A percentile compares a stretch with the other conserved stretches of the same genome.
phyloP scores from a whole-genome alignment of 2,113 vertebrate genomes.

The Taurulus bubalis region DNA sequence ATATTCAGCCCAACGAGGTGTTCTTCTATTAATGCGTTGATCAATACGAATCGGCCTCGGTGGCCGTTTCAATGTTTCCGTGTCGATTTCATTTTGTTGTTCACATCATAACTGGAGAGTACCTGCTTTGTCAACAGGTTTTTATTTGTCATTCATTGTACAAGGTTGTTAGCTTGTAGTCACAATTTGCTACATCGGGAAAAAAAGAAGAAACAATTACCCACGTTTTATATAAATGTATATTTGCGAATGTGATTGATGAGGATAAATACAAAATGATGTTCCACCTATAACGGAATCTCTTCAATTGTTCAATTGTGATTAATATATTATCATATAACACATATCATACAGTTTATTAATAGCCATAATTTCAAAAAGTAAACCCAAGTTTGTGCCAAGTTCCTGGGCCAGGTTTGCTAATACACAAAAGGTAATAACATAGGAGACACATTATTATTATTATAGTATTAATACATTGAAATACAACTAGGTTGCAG shows the following conservation, averaged over 20 bases:
- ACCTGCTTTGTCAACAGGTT: neutral
- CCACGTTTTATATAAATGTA: neutral
- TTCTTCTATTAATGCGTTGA: neutral
- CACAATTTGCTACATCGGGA: neutral
- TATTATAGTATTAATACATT: neutral
- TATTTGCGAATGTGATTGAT: neutral
- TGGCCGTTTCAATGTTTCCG: neutral
- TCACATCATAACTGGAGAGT: neutral
- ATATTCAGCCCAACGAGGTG: neutral
- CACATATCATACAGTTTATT: neutral
- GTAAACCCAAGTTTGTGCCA: no score
- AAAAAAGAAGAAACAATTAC: neutral
- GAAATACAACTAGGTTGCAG: neutral
- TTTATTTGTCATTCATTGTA: neutral
- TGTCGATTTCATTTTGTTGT: neutral
- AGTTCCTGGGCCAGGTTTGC: neutral
- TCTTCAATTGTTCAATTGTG: neutral
- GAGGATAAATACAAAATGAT: neutral
- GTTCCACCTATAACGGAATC: neutral
- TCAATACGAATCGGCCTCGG: neutral
- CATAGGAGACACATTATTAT: neutral
- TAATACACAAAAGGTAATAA: neutral
- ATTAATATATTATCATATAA: neutral
- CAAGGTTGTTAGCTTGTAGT: no score
- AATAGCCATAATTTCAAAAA: neutral